A percentile compares a stretch with the other conserved stretches of the same genome.
Evolutionary conservation across 1,140 invertebrate species (phyloP).

Genomic region (Dufourea novaeangliae): DNA sequence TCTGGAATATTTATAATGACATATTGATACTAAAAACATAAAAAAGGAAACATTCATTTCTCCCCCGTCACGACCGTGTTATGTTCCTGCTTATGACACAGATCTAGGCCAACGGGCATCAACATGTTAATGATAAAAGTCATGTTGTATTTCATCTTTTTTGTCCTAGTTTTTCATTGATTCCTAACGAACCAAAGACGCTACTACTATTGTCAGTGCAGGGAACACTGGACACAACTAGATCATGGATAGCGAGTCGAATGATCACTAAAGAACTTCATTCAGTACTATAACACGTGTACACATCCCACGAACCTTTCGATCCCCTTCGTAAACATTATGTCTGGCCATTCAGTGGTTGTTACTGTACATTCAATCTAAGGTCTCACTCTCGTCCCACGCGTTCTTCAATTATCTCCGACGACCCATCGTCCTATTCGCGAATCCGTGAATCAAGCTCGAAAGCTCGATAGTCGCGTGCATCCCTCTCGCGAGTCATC

Average conservation of each 20-base stretch:
- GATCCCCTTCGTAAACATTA: background rate
- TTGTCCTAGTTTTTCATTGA: too few species aligned
- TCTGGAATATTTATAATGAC: too few species aligned
- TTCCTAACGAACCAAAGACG: too few species aligned
- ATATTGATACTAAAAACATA: too few species aligned
- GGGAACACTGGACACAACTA: background rate
- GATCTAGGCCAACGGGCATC: too few species aligned
- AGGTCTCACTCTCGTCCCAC: background rate
- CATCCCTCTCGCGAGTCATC: background rate
- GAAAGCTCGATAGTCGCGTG: background rate
- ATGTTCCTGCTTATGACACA: too few species aligned
- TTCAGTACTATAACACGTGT: background rate
- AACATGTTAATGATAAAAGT: too few species aligned
- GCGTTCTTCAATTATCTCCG: background rate
- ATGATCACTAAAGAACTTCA: background rate
- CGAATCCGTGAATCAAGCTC: background rate
- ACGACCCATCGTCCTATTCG: background rate
- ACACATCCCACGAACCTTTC: background rate
- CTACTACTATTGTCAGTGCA: too few species aligned
- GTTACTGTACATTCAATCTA: conserved; percentile 6
- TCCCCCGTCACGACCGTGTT: too few species aligned
- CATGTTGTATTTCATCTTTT: too few species aligned
- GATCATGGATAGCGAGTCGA: background rate
- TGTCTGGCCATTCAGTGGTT: conserved; percentile 3
- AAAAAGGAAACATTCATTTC: too few species aligned